Evolutionary conservation across 2,888 invertebrate genomes (phyloP), one percentile per base, ranked within the genome.

Genomic region (Lepidocyrtoides sp.): DNA sequence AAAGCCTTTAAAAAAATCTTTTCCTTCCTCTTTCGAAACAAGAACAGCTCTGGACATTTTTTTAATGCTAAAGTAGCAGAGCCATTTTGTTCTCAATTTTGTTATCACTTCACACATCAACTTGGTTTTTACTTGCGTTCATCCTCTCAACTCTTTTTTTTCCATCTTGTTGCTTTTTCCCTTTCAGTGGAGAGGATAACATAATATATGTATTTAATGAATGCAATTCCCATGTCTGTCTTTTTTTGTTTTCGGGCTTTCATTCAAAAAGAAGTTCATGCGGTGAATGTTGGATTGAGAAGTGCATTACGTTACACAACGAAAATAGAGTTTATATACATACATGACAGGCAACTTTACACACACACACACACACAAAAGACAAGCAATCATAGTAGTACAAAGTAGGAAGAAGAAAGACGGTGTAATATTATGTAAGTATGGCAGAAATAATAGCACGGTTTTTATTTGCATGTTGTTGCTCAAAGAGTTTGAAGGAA

Each of bases 11-110:
- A 75, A 54, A 72, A 89, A 89, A 48, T 75, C 63, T 75, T 82
- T 88, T 63, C 54, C 44, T 79, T 29, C 36, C 32, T 36, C n/a
- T 63, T 12, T 14, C 10, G 41, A 20, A 51, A 51, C 51, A 63
- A 63, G 26, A 63, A n/a, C n/a, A n/a, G n/a, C n/a, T n/a, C n/a
- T n/a, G n/a, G n/a, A n/a, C n/a, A 23, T 12, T 0, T 23, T 60
- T 82, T 82, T 63, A 60, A 48, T 60, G 66, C 83, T 83, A n/a
- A 32, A 81, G 82, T 54, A 81, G 88, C 54, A 26, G 20, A 83
- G 75, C 72, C 69, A 83, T 89, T 83, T 89, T 75, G 72, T 75
- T 75, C 89, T 75, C 66, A 72, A 83, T 89, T 89, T 82, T 89
- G 81, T 82, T 83, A 83, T 89, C 89, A 89, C 75, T 54, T 54